Base-by-base conservation (phyloP, 2,888 invertebrate genomes). In the Caenorhabditis plicata region DNA sequence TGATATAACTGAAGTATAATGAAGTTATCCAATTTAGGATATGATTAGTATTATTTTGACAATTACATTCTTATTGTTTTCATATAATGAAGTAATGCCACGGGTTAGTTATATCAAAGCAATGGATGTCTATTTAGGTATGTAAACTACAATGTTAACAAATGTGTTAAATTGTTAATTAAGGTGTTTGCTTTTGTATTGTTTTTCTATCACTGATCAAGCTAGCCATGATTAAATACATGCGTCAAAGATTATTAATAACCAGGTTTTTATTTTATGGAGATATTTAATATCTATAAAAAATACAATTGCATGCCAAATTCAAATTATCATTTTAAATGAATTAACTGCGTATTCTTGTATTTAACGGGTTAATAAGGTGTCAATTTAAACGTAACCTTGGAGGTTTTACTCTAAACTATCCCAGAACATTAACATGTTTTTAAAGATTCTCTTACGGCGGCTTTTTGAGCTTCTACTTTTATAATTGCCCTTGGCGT, bases 1-100 rank as follows among this genome's bases (percentile, higher is more conserved):
- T 98, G 98, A 83, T 98, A 99, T 81, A 99, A 98, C 84, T 94
- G 92, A 49, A 61, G 33, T n/a, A 20, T n/a, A 44, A 25, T 33
- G 33, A 20, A 13, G 29, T 29, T 25, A 36, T 27, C 22, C 8
- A 13, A 61, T 72, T 44, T 55, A 79, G 68, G 80, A 80, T 54
- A 77, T 79, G 76, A 77, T 80, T 19, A 67, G 74, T n/a, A 75
- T 80, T 36, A 75, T 80, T 17, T 61, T 80, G 17, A 72, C 80
- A 1, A 78, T 80, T 33, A 81, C 77, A 2, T 79, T 79, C 55
- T 63, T 80, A 3, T 50, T 80, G 9, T 80, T 77, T 56, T 80
- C 80, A 1, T 80, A 80, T 61, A 80, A 80, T 46, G 77, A 78
- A 48, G 73, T 80, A 20, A 80, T 80, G 80, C 80, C 80, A 5